Evolutionary conservation across 2,797 vertebrate genomes (phyloP).

Genomic region (Lepus townsendii): DNA sequence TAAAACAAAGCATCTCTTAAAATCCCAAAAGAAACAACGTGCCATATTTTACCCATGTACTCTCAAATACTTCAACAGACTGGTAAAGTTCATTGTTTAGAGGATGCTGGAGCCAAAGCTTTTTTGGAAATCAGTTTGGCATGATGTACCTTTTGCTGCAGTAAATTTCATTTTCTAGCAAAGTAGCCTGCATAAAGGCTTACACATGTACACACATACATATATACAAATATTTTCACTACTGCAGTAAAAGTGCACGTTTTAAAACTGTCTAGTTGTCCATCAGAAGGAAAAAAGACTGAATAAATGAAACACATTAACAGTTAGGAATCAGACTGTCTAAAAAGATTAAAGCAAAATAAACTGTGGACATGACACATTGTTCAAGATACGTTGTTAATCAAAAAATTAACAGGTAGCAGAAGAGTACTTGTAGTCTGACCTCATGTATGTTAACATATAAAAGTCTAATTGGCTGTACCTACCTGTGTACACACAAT

Average conservation of each 20-base stretch:
- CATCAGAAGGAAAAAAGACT: conserved; percentile 28
- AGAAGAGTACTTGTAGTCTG: not conserved
- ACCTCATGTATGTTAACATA: conserved; percentile 48
- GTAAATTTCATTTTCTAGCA: conserved; percentile 1
- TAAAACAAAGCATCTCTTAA: conserved; percentile 46
- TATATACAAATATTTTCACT: not conserved
- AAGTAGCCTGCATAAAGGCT: not conserved
- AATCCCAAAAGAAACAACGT: conserved; percentile 21
- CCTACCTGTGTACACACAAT: not conserved
- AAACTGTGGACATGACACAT: not conserved
- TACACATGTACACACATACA: not conserved
- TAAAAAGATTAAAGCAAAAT: conserved; percentile 19
- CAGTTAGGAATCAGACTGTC: not conserved
- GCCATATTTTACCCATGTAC: not conserved
- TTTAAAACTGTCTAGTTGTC: not conserved
- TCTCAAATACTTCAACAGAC: conserved; percentile 33
- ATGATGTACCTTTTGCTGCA: not conserved
- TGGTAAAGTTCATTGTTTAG: not conserved
- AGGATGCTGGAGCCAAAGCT: conserved; percentile 35
- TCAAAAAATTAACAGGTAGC: conserved; percentile 44
- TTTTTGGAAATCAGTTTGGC: conserved; percentile 19
- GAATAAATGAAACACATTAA: not conserved
- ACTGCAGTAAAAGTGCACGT: not conserved
- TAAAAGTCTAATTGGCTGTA: not conserved
- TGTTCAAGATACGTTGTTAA: not conserved